Conservation (phyloP, 2,888 invertebrate species). For the Campoletis raptor region DNA sequence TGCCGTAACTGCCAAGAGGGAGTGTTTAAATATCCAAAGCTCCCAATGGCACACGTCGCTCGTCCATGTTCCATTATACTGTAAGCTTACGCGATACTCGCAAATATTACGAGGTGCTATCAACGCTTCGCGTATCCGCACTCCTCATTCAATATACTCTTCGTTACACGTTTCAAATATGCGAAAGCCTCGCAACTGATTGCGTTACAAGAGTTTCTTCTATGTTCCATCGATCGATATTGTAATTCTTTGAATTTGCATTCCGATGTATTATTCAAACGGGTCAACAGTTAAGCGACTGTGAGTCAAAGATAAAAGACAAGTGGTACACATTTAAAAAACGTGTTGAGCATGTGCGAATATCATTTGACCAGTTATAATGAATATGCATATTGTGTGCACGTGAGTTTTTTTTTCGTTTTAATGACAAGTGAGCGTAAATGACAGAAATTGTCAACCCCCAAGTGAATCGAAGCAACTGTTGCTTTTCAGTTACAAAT, state of each 20-base stretch:
- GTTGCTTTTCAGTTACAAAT: too few relatives aligned
- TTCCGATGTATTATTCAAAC: not conserved
- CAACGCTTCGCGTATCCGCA: slow-evolving; percentile 27
- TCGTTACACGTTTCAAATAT: slow-evolving; percentile 6
- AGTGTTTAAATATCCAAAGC: slow-evolving; percentile 35
- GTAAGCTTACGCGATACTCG: slow-evolving; percentile 18
- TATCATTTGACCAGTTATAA: too few relatives aligned
- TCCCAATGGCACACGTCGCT: slow-evolving; percentile 34
- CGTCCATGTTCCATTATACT: slow-evolving; percentile 35
- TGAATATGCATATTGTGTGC: too few relatives aligned
- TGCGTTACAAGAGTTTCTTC: slow-evolving; percentile 2
- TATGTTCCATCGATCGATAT: not conserved
- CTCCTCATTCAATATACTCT: slow-evolving; percentile 33
- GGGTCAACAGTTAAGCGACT: not conserved
- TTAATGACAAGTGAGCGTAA: too few relatives aligned
- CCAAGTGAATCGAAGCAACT: too few relatives aligned
- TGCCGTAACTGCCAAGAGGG: slow-evolving; percentile 29
- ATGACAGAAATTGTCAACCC: too few relatives aligned
- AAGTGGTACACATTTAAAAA: too few relatives aligned
- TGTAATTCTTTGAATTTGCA: not conserved
- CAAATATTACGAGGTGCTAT: slow-evolving; percentile 22
- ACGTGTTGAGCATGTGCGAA: too few relatives aligned
- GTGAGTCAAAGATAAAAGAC: not conserved
- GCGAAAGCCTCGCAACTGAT: not conserved
- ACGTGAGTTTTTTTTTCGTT: too few relatives aligned